Conservation (phyloP, 2,888 invertebrate species). For the Drosophila recens region DNA sequence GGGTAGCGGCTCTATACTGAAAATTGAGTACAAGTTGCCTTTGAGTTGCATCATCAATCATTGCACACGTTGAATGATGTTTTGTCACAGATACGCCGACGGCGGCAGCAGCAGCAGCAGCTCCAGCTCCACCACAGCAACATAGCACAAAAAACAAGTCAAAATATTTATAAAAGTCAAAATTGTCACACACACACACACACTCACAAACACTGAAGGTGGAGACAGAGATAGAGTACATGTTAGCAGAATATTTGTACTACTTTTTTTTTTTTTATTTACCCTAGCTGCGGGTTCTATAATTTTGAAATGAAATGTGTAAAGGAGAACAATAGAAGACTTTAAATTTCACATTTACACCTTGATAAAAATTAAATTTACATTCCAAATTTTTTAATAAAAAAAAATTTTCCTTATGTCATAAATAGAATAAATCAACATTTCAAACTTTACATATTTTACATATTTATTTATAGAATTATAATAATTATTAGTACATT, state of each 20-base stretch:
- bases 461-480: too few species aligned
- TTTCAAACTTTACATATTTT: too few species aligned
- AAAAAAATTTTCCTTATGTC: too few species aligned
- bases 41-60: slow-evolving; percentile 81
- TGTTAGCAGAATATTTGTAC: slow-evolving; percentile 36
- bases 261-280: slow-evolving; percentile 5
- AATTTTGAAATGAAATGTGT: background rate
- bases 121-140: slow-evolving; percentile 7
- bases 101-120: slow-evolving; percentile 44
- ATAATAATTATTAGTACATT: too few species aligned
- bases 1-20: slow-evolving; percentile 59
- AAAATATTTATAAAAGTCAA: slow-evolving; percentile 82
- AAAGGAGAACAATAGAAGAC: too few species aligned
- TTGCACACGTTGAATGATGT: slow-evolving; percentile 81
- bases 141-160: slow-evolving; percentile 63
- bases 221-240: slow-evolving; percentile 39
- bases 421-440: too few species aligned
- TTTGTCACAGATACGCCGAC: slow-evolving; percentile 80
- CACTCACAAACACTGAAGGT: slow-evolving; percentile 1
- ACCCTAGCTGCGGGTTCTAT: background rate
- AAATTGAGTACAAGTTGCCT: slow-evolving; percentile 81
- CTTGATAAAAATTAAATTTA: too few species aligned
- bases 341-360: too few species aligned
- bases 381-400: too few species aligned
- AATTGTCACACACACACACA: slow-evolving; percentile 70